These are phyloP conservation scores for Montifringilla adamsi DNA, from an alignment of 2,113 vertebrate genomes.

Conservation along the genomic window DNA sequence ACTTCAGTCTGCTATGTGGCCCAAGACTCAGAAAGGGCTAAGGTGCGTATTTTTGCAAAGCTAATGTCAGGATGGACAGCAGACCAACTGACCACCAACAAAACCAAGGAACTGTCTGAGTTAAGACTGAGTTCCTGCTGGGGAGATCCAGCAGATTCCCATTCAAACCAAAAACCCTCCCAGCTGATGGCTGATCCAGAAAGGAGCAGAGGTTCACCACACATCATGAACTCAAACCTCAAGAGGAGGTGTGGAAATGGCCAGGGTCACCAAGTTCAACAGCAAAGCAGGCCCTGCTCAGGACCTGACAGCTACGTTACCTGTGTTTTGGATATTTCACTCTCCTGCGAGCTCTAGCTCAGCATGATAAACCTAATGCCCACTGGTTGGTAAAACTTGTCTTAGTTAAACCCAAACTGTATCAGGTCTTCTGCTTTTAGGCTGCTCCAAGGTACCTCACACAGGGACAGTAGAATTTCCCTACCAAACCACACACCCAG, in stretches of 20 bases:
- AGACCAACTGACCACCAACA: background rate
- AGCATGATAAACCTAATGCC: background rate
- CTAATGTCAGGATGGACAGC: background rate
- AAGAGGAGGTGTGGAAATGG: background rate
- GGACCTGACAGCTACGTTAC: fast-evolving
- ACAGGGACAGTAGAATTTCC: background rate
- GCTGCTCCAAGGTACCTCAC: fast-evolving
- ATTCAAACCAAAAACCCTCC: background rate
- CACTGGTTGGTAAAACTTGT: background rate
- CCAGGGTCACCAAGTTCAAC: background rate
- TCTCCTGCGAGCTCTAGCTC: background rate
- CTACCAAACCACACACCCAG: fast-evolving
- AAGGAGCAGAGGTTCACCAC: background rate
- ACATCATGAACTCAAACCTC: background rate
- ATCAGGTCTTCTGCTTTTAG: background rate
- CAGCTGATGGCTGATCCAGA: background rate
- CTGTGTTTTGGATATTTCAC: background rate
- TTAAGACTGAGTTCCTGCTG: background rate
- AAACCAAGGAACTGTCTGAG: background rate
- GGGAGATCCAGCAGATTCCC: background rate
- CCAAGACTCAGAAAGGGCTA: background rate
- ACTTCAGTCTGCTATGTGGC: background rate
- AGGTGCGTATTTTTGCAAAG: background rate
- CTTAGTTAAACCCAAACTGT: background rate
- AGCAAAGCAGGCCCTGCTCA: background rate